phyloP scores from a whole-genome alignment of 1,140 invertebrate species.

The Euwallacea similis region DNA sequence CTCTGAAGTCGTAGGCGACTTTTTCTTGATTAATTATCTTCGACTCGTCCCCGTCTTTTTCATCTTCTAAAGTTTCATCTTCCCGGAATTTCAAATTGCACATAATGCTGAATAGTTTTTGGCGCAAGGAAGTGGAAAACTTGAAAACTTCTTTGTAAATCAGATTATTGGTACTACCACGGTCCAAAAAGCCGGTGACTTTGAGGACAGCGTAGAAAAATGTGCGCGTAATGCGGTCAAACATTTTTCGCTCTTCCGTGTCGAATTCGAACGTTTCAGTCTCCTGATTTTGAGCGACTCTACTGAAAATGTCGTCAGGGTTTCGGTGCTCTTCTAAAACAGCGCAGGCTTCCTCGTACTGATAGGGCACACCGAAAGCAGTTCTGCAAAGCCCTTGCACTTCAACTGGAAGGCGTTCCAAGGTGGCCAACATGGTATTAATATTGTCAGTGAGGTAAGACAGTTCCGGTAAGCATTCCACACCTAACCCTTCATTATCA shows the following conservation, averaged over 20 bases:
- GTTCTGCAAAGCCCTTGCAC: slow-evolving; percentile 42
- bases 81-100: slow-evolving; percentile 40
- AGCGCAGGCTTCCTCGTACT: slow-evolving; percentile 50
- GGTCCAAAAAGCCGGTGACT: slow-evolving; percentile 55
- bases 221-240: slow-evolving; percentile 58
- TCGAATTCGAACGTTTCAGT: slow-evolving; percentile 54
- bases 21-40: slow-evolving; percentile 20
- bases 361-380: slow-evolving; percentile 45
- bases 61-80: slow-evolving; percentile 30
- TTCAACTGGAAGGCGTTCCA: slow-evolving; percentile 38
- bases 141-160: slow-evolving; percentile 47
- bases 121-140: slow-evolving; percentile 35
- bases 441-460: slow-evolving; percentile 30
- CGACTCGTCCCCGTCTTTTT: slow-evolving; percentile 38
- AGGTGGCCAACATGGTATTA: slow-evolving; percentile 35
- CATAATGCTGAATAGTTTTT: slow-evolving; percentile 45
- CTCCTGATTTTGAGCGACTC: slow-evolving; percentile 48
- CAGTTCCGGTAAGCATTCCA: slow-evolving; percentile 35
- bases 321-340: slow-evolving; percentile 24
- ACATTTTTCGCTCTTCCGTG: slow-evolving; percentile 52
- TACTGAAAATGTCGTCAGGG: slow-evolving; percentile 44
- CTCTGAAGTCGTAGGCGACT: slow-evolving; percentile 3
- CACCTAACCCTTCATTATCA: slow-evolving; percentile 46
- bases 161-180: slow-evolving; percentile 29
- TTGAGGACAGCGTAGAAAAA: slow-evolving; percentile 60